Percentiles rank a stretch among this genome's conserved stretches.
Evolutionary conservation across 1,140 invertebrate genomes (phyloP).

Genomic region (Trichonephila clavipes): DNA sequence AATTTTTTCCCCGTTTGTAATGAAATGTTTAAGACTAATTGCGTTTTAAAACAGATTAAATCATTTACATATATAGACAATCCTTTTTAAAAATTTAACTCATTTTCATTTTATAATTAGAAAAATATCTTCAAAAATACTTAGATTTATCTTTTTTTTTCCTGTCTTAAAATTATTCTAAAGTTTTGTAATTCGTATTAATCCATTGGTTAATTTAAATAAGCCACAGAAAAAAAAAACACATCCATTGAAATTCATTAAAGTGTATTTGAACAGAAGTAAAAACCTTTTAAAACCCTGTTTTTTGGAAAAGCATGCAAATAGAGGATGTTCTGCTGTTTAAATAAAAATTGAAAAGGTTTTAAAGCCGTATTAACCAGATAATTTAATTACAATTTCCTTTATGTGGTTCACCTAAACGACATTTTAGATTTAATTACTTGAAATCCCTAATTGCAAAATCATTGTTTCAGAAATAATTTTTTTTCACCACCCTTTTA

Average conservation of each 20-base stretch:
- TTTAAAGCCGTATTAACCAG: slow-evolving; percentile 20
- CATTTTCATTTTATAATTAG: too few species aligned
- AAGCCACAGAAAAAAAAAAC: too few species aligned
- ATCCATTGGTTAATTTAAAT: too few species aligned
- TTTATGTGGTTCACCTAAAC: slow-evolving; percentile 50
- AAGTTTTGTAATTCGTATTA: too few species aligned
- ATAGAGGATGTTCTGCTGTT: neutral
- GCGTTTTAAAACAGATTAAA: too few species aligned
- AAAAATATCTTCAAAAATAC: too few species aligned
- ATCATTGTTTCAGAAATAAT: slow-evolving; percentile 50
- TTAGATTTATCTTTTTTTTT: too few species aligned
- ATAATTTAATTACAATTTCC: slow-evolving; percentile 40
- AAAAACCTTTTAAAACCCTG: neutral
- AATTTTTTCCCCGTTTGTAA: too few species aligned
- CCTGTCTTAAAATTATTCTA: too few species aligned
- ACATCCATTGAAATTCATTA: neutral
- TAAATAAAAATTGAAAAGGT: slow-evolving; percentile 28
- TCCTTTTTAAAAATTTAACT: too few species aligned
- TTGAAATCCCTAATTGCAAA: slow-evolving; percentile 63
- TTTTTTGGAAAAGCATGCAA: neutral
- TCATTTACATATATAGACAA: too few species aligned
- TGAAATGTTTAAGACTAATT: too few species aligned
- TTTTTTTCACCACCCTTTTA: neutral
- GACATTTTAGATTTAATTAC: slow-evolving; percentile 53
- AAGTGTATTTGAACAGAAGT: neutral